phyloP scores from a whole-genome alignment of 2,888 invertebrate species.

The Melanchra persicariae region DNA sequence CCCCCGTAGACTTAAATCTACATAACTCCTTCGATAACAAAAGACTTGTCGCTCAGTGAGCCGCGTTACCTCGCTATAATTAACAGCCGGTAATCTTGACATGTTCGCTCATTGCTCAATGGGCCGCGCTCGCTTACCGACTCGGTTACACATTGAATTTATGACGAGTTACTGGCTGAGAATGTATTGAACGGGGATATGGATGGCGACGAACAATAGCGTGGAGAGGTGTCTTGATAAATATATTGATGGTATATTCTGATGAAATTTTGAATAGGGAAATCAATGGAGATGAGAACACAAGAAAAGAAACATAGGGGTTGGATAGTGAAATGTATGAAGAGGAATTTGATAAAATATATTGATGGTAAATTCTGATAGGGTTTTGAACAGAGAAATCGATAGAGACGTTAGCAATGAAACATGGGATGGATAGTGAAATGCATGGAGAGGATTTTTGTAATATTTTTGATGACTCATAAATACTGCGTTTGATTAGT shows the following conservation, averaged over 20 bases:
- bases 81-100: slow-evolving; percentile 57
- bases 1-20: background rate
- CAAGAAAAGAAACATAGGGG: too few relatives aligned
- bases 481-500: background rate
- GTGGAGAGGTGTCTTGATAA: background rate
- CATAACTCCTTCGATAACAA: slow-evolving; percentile 14
- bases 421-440: too few relatives aligned
- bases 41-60: slow-evolving; percentile 39
- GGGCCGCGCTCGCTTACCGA: slow-evolving; percentile 45
- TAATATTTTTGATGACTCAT: background rate
- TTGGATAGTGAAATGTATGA: too few relatives aligned
- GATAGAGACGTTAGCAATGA: background rate
- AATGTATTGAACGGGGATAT: slow-evolving; percentile 20
- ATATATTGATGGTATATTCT: background rate
- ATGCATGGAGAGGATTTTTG: too few relatives aligned
- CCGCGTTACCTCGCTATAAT: slow-evolving; percentile 43
- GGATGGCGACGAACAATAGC: slow-evolving; percentile 15
- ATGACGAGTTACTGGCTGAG: slow-evolving; percentile 47
- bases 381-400: background rate
- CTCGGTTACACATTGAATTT: slow-evolving; percentile 50
- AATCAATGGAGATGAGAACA: background rate
- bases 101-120: slow-evolving; percentile 58
- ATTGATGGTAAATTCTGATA: too few relatives aligned
- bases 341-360: too few relatives aligned
- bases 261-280: background rate